Base-by-base conservation (phyloP, 2,888 invertebrate genomes). In the Trypoxylon attenuatum region DNA sequence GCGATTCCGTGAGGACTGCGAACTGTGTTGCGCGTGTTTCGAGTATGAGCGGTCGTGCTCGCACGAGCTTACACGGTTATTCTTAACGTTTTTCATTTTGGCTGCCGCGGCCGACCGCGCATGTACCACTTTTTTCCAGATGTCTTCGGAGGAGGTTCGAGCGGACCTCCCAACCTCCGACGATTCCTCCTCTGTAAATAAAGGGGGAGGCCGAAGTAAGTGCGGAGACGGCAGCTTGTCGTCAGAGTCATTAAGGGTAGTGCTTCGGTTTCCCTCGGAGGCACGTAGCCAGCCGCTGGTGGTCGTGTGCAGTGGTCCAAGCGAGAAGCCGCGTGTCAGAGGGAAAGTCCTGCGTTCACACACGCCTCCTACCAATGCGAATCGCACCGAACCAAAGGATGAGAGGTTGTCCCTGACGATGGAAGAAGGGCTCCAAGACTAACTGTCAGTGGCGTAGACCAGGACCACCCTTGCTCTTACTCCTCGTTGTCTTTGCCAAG, bases 211-310 rank as follows among this genome's bases (percentile, higher is more conserved):
- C 59, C n/a, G 69, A 76, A 71, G 76, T 66, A 71, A 75, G 77
- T 64, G 69, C 65, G 65, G 71, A 65, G 66, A 46, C 59, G 71
- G 55, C 66, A 61, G 76, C 69, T 77, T 78, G 79, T 79, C 78
- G 77, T 76, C 78, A 63, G 63, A 79, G 78, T 84, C 83, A 84
- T 84, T 84, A 84, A 82, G 78, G 81, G 82, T 84, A 84, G 84
- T 84, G 83, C 84, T 81, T 76, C 71, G 72, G 75, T 76, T 76
- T 77, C 67, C 61, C 76, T 69, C 60, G 66, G 56, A 69, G 64
- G 58, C 57, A 22, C 56, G 33, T 19, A 21, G 22, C 23, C 43
- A 6, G 8, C 25, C 15, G n/a, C 2, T 47, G 46, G 15, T 10
- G 39, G 15, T 19, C 23, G 71, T 62, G 56, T 25, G 39, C 39